A percentile compares a stretch with the other conserved stretches of the same genome.
Evolutionary conservation across 1,140 invertebrate species (phyloP).

Genomic region (Aplysia californica): DNA sequence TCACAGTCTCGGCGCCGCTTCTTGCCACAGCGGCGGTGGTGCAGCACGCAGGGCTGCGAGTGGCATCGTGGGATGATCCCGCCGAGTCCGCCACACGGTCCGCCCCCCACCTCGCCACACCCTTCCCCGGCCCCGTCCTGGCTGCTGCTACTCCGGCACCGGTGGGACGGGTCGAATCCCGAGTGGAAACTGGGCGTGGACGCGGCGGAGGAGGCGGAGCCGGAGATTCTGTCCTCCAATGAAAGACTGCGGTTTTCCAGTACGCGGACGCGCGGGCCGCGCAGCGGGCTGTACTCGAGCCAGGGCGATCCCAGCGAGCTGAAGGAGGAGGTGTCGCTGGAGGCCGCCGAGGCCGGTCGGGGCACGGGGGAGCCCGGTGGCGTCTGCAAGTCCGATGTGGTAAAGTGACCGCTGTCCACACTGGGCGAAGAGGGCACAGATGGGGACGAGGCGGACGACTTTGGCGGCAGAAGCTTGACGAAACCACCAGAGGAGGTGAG

Average conservation of each 20-base stretch:
- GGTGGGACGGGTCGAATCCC: not conserved
- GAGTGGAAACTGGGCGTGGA: constrained; percentile 38
- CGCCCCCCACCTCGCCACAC: not conserved
- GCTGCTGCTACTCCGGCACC: constrained; percentile 11
- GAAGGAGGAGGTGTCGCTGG: constrained; percentile 38
- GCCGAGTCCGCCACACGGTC: not conserved
- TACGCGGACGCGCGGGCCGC: constrained; percentile 33
- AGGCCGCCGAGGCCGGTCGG: constrained; percentile 55
- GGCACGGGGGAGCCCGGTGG: constrained; percentile 60
- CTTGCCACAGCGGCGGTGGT: constrained; percentile 56
- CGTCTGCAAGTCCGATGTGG: constrained; percentile 48
- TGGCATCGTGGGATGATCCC: constrained; percentile 54
- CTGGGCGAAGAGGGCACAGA: constrained; percentile 32
- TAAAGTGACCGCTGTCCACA: constrained; percentile 45
- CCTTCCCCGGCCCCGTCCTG: not conserved
- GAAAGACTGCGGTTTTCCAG: constrained; percentile 63
- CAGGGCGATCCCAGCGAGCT: constrained; percentile 44
- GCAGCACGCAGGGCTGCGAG: constrained; percentile 61
- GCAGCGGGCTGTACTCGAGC: constrained; percentile 34
- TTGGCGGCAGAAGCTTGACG: constrained; percentile 14
- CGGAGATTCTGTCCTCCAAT: constrained; percentile 59
- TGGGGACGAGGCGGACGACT: constrained; percentile 13
- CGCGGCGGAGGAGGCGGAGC: constrained; percentile 21
- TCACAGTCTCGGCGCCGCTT: constrained; percentile 56
- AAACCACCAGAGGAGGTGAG: no score